Evolutionary conservation across 2,797 vertebrate genomes (phyloP).

Genomic region (Meriones psammophilus): DNA sequence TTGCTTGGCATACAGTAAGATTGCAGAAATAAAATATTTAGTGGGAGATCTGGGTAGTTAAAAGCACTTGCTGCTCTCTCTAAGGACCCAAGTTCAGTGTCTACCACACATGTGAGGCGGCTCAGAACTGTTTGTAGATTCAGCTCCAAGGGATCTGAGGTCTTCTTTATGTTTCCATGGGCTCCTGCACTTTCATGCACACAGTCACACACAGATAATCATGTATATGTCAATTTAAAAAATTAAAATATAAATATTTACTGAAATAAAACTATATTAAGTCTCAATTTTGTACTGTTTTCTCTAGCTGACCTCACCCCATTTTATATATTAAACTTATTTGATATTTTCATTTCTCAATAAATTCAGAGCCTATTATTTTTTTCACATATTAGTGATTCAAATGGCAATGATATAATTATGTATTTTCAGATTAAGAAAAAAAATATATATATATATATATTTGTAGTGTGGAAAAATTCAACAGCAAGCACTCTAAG

Average conservation of each 20-base stretch:
- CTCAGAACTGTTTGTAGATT: neutral
- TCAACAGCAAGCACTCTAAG: neutral
- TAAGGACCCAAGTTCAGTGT: neutral
- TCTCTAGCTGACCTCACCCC: neutral
- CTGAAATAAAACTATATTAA: neutral
- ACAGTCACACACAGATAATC: neutral
- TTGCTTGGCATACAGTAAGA: neutral
- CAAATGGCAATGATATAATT: neutral
- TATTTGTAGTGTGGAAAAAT: neutral
- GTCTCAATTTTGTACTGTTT: neutral
- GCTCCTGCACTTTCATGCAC: neutral
- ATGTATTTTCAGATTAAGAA: neutral
- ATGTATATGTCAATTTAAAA: neutral
- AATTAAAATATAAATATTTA: neutral
- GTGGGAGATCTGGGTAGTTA: neutral
- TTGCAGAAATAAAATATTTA: neutral
- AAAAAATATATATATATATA: too few species aligned
- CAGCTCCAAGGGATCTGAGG: neutral
- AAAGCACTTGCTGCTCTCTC: neutral
- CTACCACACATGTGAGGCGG: neutral
- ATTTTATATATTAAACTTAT: neutral
- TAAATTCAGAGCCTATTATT: neutral
- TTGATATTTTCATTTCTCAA: neutral
- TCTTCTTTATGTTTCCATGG: neutral
- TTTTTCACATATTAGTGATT: neutral